Conservation (phyloP, 2,113 vertebrate genomes). For the Phrynosoma platyrhinos region DNA sequence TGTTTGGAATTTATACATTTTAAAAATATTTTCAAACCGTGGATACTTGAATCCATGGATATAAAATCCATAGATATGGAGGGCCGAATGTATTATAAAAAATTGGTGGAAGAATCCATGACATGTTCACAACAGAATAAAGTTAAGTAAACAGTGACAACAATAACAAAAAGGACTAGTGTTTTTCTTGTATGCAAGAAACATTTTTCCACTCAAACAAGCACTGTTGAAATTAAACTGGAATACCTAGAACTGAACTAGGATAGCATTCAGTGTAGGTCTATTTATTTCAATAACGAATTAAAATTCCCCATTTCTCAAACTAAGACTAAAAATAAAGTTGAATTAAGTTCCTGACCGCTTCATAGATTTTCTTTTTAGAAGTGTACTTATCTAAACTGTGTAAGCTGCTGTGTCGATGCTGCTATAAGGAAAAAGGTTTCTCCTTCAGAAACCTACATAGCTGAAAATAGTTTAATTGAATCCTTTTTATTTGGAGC, state of each 20-base stretch:
- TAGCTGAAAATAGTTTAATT: slow-evolving; percentile 1
- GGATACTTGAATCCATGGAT: no score
- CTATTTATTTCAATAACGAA: neutral
- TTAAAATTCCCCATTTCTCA: neutral
- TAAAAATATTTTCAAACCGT: no score
- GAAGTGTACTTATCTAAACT: neutral
- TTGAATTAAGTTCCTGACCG: neutral
- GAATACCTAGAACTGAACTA: no score
- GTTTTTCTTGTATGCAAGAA: neutral
- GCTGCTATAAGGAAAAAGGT: neutral
- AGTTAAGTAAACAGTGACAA: no score
- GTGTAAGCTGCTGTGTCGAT: neutral
- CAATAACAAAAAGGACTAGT: no score
- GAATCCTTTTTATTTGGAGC: neutral
- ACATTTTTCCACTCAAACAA: neutral
- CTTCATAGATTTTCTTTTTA: neutral
- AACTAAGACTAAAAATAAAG: no score
- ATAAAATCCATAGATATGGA: no score
- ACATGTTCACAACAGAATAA: no score
- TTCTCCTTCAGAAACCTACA: slow-evolving; percentile 24
- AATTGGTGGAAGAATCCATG: no score
- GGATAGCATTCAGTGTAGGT: neutral
- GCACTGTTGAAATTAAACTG: neutral
- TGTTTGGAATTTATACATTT: no score
- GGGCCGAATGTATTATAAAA: no score